Conservation (phyloP, 2,113 vertebrate species). For the Aspiorhynchus laticeps region DNA sequence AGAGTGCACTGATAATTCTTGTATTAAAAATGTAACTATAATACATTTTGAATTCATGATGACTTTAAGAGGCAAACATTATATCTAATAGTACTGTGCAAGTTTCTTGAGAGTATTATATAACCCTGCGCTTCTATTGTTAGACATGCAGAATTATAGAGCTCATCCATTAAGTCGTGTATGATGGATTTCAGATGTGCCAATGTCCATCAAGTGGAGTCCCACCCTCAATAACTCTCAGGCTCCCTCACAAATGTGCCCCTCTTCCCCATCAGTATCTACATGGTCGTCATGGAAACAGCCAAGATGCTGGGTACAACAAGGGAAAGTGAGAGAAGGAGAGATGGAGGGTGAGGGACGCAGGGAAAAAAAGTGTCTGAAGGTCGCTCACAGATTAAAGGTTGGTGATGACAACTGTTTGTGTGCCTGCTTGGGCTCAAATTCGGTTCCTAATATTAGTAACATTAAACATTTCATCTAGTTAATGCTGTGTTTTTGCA, state of each 20-base stretch:
- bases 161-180: neutral
- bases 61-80: neutral
- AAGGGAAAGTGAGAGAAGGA: constrained; percentile 56
- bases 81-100: neutral
- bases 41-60: neutral
- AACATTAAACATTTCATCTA: neutral
- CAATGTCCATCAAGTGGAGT: constrained; percentile 70
- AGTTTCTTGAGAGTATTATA: neutral
- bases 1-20: neutral
- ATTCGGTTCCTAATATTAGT: neutral
- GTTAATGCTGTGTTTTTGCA: neutral
- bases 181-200: constrained; percentile 43
- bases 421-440: constrained; percentile 27
- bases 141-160: neutral
- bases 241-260: constrained; percentile 44
- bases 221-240: constrained; percentile 37
- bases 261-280: constrained; percentile 64
- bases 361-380: constrained; percentile 61
- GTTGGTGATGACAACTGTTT: constrained; percentile 56
- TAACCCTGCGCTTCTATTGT: neutral
- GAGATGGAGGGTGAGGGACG: constrained; percentile 48
- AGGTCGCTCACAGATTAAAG: constrained; percentile 66
- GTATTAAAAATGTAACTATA: neutral
- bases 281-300: constrained; percentile 76
- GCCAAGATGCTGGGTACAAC: constrained; percentile 71